Conservation (phyloP, 2,797 vertebrate genomes). For the Coregonus ussuriensis region DNA sequence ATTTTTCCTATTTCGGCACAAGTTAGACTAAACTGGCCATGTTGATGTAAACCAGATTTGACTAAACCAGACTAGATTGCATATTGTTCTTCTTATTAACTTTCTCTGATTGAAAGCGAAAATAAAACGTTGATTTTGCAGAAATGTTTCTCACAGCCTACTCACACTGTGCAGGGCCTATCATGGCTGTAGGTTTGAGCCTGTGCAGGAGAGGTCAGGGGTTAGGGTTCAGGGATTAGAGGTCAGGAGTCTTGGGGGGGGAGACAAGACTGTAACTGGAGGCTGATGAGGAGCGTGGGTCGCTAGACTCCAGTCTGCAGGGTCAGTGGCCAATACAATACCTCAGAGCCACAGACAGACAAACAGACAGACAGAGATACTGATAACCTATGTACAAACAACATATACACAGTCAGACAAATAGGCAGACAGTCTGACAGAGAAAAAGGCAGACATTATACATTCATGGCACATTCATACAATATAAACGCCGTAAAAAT, state of each 20-base stretch:
- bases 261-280: conserved; percentile 12
- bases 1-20: neutral
- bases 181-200: conserved; percentile 24
- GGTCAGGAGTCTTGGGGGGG: conserved; percentile 25
- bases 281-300: conserved; percentile 39
- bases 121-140: conserved; percentile 13
- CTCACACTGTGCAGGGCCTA: conserved; percentile 37
- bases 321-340: neutral
- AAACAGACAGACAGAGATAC: conserved; percentile 5
- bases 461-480: conserved; percentile 22
- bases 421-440: conserved; percentile 6
- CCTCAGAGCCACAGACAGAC: conserved; percentile 1
- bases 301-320: conserved; percentile 34
- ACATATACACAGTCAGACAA: conserved; percentile 10
- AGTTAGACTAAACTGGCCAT: conserved; percentile 37
- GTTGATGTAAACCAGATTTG: conserved; percentile 61
- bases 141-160: conserved; percentile 20
- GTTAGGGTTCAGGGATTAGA: conserved; percentile 43
- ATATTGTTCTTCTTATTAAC: conserved; percentile 16
- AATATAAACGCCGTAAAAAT: conserved; percentile 10
- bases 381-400: conserved; percentile 9
- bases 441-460: neutral
- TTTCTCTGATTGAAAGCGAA: neutral
- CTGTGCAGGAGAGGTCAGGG: conserved; percentile 41
- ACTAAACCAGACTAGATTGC: conserved; percentile 2